Evolutionary conservation across 2,888 invertebrate species (phyloP).

Genomic region (Drosophila pseudotakahashii): DNA sequence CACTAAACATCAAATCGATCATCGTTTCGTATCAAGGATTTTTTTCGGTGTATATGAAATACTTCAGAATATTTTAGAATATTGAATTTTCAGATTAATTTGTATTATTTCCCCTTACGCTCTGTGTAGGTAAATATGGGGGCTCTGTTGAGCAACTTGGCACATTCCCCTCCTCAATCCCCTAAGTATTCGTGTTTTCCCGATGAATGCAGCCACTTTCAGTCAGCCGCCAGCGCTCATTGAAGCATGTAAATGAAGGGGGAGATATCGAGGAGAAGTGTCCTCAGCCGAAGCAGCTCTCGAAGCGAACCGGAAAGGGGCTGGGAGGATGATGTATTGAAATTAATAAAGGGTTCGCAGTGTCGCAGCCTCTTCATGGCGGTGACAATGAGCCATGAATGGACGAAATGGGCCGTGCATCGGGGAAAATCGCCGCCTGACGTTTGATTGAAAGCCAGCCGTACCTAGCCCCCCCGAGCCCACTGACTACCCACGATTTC

Average conservation of each 20-base stretch:
- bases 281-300: constrained; percentile 52
- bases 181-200: constrained; percentile 4
- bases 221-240: constrained; percentile 41
- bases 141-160: constrained; percentile 15
- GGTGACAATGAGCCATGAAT: constrained; percentile 71
- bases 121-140: constrained; percentile 27
- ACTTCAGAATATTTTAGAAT: too few relatives aligned
- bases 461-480: constrained; percentile 6
- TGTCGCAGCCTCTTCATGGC: constrained; percentile 32
- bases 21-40: too few relatives aligned
- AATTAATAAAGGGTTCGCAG: constrained; percentile 74
- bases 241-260: constrained; percentile 40
- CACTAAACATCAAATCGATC: too few relatives aligned
- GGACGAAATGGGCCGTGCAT: constrained; percentile 39
- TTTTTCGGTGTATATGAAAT: too few relatives aligned
- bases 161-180: not conserved
- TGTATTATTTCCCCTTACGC: not conserved
- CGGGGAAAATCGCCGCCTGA: constrained; percentile 42
- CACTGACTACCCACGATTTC: not conserved
- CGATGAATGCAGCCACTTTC: constrained; percentile 66
- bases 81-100: too few relatives aligned
- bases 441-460: constrained; percentile 55
- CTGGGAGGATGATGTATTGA: constrained; percentile 63
- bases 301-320: constrained; percentile 10
- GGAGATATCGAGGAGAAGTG: constrained; percentile 38